Evolutionary conservation across 2,113 vertebrate species (phyloP), one percentile per base, ranked within the genome.

Genomic region (Hippocampus mohnikei): DNA sequence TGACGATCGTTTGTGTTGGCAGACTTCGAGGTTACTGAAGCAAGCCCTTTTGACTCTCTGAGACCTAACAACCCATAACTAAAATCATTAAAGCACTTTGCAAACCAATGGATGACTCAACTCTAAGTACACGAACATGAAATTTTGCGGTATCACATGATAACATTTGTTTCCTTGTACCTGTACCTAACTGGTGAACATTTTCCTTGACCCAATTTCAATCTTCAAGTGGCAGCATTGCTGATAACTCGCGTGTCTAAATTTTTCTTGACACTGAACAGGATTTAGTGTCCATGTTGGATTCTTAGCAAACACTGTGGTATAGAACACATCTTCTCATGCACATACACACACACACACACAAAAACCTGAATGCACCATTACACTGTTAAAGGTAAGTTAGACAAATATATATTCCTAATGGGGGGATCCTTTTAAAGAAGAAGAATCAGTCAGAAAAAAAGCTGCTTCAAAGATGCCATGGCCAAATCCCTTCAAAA

Each of bases 1-100:
- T 65, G 13, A 65, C 41, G 25, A 25, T 20, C n/a, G n/a, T 44
- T 65, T 25, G 44, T 23, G n/a, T 65, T 65, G 62, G 62, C 62
- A 23, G 41, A 65, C n/a, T 16, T 16, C n/a, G 8, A 25, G 62
- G 37, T 46, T 44, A 16, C 62, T 25, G 21, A 46, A 65, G 21
- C 44, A n/a, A 42, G n/a, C 40, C 62, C 62, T 65, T 44, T 44
- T 25, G 62, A 65, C 62, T 65, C 41, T 25, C 15, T 16, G 42
- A 46, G 41, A 65, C 23, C 37, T 46, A 46, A 44, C 15, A 25
- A 44, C n/a, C 62, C 21, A 25, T 23, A 13, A 44, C 13, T 12
- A 23, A 44, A 65, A 44, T 15, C 62, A 44, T 25, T 42, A 44
- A 46, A 65, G 13, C n/a, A 44, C 41, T 15, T 25, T 46, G 11